Conservation (phyloP, 1,140 invertebrate species). For the Hirudo medicinalis region DNA sequence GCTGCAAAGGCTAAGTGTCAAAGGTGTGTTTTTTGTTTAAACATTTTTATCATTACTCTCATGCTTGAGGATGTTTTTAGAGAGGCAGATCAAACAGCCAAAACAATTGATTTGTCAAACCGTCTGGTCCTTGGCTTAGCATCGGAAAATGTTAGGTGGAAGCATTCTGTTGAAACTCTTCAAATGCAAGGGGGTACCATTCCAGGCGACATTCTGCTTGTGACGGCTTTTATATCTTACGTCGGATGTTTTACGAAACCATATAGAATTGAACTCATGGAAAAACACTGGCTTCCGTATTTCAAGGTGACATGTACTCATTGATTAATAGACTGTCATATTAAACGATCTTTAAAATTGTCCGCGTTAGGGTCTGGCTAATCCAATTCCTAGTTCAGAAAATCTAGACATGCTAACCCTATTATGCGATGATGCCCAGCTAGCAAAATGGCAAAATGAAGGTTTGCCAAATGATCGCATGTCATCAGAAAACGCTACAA, state of each 20-base stretch:
- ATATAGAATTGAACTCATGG: constrained; percentile 70
- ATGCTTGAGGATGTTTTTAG: neutral
- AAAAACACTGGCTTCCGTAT: constrained; percentile 62
- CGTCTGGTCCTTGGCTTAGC: constrained; percentile 80
- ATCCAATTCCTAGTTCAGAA: constrained; percentile 70
- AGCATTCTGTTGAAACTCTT: constrained; percentile 76
- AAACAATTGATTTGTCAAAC: constrained; percentile 81
- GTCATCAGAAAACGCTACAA: constrained; percentile 93
- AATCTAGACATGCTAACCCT: constrained; percentile 70
- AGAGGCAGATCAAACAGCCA: constrained; percentile 42
- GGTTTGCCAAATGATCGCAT: constrained; percentile 84
- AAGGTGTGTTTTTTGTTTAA: neutral
- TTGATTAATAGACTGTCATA: neutral
- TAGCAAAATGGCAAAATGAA: constrained; percentile 90
- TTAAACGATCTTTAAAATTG: neutral
- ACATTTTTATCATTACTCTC: neutral
- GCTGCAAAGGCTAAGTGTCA: constrained; percentile 71
- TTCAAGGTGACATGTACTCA: constrained; percentile 29
- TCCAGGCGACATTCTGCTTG: constrained; percentile 77
- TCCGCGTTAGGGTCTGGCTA: constrained; percentile 36
- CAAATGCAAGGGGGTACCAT: constrained; percentile 72
- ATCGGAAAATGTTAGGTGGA: constrained; percentile 89
- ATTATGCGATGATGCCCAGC: constrained; percentile 79
- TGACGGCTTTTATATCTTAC: constrained; percentile 90
- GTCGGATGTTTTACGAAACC: constrained; percentile 88